Evolutionary conservation across 2,113 vertebrate genomes (phyloP).

Genomic region (Asarcornis scutulata): DNA sequence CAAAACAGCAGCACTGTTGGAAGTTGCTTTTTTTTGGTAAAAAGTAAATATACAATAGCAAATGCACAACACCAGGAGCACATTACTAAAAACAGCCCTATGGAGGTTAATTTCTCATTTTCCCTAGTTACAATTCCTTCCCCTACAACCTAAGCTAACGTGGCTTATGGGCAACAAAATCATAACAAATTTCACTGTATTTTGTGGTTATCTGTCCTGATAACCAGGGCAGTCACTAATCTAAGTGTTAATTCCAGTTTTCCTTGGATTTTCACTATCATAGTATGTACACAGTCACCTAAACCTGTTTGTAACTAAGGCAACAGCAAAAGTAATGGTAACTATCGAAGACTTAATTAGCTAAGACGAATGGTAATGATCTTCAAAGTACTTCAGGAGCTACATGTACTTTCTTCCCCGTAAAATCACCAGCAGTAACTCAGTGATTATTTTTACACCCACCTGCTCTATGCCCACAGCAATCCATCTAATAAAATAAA

Average conservation of each 20-base stretch:
- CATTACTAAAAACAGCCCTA: background rate
- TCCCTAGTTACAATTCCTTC: background rate
- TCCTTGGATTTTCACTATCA: background rate
- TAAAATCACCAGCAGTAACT: background rate
- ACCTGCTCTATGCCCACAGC: background rate
- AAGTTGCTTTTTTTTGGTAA: background rate
- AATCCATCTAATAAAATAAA: background rate
- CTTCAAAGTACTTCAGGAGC: background rate
- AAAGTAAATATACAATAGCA: background rate
- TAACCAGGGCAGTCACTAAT: background rate
- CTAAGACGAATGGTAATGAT: background rate
- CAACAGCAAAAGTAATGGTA: background rate
- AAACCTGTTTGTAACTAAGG: background rate
- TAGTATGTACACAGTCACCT: background rate
- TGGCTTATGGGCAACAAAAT: background rate
- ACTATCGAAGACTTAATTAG: background rate
- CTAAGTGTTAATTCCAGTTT: background rate
- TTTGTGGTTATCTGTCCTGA: background rate
- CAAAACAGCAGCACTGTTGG: background rate
- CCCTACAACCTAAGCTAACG: background rate
- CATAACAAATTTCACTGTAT: background rate
- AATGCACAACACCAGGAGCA: background rate
- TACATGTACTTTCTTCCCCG: background rate
- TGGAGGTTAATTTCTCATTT: background rate
- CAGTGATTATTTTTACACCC: background rate